Conservation (phyloP, 1,140 invertebrate genomes). For the Tetranychus urticae region DNA sequence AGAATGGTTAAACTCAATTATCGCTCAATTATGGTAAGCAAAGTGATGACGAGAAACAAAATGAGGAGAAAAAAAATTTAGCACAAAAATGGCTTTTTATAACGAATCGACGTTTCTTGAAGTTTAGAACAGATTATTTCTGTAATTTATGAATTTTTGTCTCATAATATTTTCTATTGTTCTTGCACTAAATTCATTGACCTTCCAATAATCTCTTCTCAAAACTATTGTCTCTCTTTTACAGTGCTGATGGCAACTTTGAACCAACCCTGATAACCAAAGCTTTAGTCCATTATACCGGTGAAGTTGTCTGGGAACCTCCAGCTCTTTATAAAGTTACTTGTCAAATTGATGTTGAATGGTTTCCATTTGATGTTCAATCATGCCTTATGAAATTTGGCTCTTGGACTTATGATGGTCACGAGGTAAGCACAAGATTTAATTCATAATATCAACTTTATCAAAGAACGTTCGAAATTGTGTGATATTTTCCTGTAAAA, state of each 20-base stretch:
- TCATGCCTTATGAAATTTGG: conserved; percentile 81
- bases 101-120: too few species aligned
- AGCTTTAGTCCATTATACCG: conserved; percentile 18
- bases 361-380: conserved; percentile 92
- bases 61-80: too few species aligned
- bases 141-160: too few species aligned
- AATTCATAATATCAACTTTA: too few species aligned
- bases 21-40: too few species aligned
- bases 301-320: conserved; percentile 26
- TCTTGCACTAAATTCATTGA: background rate
- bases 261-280: conserved; percentile 93
- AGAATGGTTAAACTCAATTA: too few species aligned
- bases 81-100: too few species aligned
- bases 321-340: conserved; percentile 92
- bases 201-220: background rate
- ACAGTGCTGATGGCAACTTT: conserved; percentile 86
- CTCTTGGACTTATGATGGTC: conserved; percentile 74
- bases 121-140: too few species aligned
- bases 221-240: conserved; percentile 1
- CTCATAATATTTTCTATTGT: too few species aligned
- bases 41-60: too few species aligned
- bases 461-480: too few species aligned
- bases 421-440: background rate
- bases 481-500: too few species aligned
- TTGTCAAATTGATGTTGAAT: conserved; percentile 77